These are phyloP conservation scores for Apodemia duryi DNA, from an alignment of 2,888 invertebrate genomes.

Conservation along the genomic window DNA sequence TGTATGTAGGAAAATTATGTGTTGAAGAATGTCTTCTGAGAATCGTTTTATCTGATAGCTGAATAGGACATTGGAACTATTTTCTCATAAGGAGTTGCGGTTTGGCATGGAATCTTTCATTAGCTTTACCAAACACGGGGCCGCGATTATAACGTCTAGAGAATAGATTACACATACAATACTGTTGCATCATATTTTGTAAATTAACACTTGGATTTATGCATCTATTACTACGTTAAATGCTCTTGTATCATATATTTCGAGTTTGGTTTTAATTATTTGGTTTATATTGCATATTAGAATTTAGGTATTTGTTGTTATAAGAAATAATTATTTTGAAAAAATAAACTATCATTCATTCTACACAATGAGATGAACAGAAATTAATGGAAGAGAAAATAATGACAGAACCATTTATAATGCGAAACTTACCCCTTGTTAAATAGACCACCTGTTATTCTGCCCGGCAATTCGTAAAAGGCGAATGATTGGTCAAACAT, in stretches of 20 bases:
- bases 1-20: background rate
- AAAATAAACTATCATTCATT: no score
- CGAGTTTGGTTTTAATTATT: conserved; percentile 7
- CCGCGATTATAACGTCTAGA: conserved; percentile 1
- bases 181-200: conserved; percentile 11
- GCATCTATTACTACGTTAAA: conserved; percentile 8
- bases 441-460: no score
- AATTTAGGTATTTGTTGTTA: no score
- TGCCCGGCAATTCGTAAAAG: no score
- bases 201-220: conserved; percentile 12
- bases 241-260: conserved; percentile 9
- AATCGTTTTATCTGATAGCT: background rate
- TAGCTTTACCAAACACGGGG: background rate
- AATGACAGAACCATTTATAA: no score
- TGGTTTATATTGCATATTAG: background rate
- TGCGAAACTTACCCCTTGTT: no score
- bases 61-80: background rate
- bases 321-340: no score
- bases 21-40: background rate
- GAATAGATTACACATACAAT: conserved; percentile 14
- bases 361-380: no score
- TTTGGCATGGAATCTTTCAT: conserved; percentile 9
- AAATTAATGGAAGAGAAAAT: no score
- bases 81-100: conserved; percentile 9
- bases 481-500: no score